Percentiles rank a stretch among this genome's conserved stretches.
These are phyloP conservation scores for Notoglanidium macrostoma DNA, from an alignment of 2,797 vertebrate genomes.

Conservation along the genomic window DNA sequence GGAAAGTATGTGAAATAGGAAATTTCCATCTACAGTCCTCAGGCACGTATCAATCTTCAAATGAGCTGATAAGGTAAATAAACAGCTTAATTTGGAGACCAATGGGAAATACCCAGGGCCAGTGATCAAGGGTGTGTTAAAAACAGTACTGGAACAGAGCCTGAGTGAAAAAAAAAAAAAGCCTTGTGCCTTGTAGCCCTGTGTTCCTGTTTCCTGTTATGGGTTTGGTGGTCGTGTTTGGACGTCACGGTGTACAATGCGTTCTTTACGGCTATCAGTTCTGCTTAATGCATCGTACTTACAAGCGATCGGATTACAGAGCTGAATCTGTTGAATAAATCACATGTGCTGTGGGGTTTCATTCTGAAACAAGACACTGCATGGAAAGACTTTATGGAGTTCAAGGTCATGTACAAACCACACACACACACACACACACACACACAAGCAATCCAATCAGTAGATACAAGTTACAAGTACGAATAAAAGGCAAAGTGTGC, in stretches of 20 bases:
- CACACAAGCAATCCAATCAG: slow-evolving; percentile 34
- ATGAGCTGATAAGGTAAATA: slow-evolving; percentile 3
- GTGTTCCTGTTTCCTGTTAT: slow-evolving; percentile 30
- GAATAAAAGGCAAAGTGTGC: slow-evolving; percentile 63
- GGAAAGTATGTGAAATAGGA: background rate
- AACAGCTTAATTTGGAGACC: background rate
- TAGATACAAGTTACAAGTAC: slow-evolving; percentile 53
- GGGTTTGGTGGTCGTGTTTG: slow-evolving; percentile 23
- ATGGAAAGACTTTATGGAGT: slow-evolving; percentile 22
- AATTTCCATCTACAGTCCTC: background rate
- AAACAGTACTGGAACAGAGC: slow-evolving; percentile 6
- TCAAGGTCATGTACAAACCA: slow-evolving; percentile 26
- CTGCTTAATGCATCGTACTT: slow-evolving; percentile 24
- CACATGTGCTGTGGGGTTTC: slow-evolving; percentile 17
- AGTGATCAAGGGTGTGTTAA: slow-evolving; percentile 1
- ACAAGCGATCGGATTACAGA: slow-evolving; percentile 25
- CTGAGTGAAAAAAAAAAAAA: background rate
- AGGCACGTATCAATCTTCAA: background rate
- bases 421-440: slow-evolving; percentile 29
- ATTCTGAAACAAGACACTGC: slow-evolving; percentile 31
- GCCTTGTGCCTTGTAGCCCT: background rate
- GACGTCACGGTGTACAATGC: slow-evolving; percentile 10
- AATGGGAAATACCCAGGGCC: slow-evolving; percentile 16
- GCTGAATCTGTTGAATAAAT: slow-evolving; percentile 33
- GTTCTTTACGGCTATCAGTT: slow-evolving; percentile 29